Evolutionary conservation across 2,797 vertebrate species (phyloP).

Genomic region (Catostomus latipinnis): DNA sequence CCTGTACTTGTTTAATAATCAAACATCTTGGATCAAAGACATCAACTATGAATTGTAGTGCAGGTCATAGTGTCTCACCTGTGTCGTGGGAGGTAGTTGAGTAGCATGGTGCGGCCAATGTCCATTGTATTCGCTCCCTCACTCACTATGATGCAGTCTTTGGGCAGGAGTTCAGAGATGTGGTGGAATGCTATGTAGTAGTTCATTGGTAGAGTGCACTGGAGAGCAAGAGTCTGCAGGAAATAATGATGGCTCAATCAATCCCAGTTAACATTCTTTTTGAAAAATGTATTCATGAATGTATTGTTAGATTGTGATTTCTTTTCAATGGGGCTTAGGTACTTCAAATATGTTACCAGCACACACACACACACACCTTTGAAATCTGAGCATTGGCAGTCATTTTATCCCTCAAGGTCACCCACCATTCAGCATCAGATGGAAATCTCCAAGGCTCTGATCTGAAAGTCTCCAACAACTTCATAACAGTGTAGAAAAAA

Average conservation of each 20-base stretch:
- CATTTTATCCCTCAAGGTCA: conserved; percentile 82
- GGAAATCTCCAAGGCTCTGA: conserved; percentile 81
- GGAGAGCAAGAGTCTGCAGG: conserved; percentile 81
- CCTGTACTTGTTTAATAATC: too few species aligned
- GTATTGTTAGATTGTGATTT: neutral
- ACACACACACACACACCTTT: conserved; percentile 73
- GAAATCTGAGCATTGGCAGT: conserved; percentile 83
- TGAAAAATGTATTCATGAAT: neutral
- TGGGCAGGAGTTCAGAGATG: conserved; percentile 76
- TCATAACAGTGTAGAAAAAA: conserved; percentile 33
- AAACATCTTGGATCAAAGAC: too few species aligned
- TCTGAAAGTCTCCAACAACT: conserved; percentile 79
- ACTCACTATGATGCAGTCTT: conserved; percentile 84
- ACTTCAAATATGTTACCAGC: neutral
- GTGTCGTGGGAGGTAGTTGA: too few species aligned
- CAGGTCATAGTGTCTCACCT: too few species aligned
- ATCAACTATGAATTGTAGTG: too few species aligned
- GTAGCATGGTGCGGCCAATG: too few species aligned
- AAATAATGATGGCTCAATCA: conserved; percentile 9
- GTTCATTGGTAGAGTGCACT: conserved; percentile 86
- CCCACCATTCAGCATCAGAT: conserved; percentile 87
- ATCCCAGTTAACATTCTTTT: neutral
- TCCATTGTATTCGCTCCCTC: conserved; percentile 97
- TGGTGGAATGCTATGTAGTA: conserved; percentile 94
- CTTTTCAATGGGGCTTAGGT: neutral